Evolutionary conservation across 2,888 invertebrate genomes (phyloP).

Genomic region (Nomada lathburiana): DNA sequence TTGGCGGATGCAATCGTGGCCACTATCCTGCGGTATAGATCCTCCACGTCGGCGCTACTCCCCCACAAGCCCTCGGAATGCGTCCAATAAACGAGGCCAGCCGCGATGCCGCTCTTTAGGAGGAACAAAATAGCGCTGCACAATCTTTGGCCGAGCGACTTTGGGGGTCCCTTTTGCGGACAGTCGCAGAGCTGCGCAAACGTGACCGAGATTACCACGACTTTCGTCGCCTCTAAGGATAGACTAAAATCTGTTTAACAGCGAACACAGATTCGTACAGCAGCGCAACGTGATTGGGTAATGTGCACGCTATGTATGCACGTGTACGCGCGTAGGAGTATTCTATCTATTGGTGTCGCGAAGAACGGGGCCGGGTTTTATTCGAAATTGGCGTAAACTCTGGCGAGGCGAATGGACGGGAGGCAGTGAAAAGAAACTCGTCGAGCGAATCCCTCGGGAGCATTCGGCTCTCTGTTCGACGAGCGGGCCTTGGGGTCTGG

Average conservation of each 20-base stretch:
- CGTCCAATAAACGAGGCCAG: conserved; percentile 83
- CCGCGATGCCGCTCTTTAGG: conserved; percentile 81
- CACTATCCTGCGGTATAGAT: conserved; percentile 79
- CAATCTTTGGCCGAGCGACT: conserved; percentile 40
- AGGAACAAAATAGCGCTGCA: conserved; percentile 72
- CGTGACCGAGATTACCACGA: neutral
- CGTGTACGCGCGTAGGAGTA: too few relatives aligned
- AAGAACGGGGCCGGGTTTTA: too few relatives aligned
- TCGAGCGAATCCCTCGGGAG: conserved; percentile 11
- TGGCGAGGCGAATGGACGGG: too few relatives aligned
- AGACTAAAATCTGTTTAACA: neutral
- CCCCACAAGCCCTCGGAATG: conserved; percentile 85
- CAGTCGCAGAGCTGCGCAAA: conserved; percentile 76
- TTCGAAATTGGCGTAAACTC: neutral
- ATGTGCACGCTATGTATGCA: too few relatives aligned
- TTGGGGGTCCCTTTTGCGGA: conserved; percentile 63
- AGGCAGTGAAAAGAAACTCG: neutral
- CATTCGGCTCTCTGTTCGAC: neutral
- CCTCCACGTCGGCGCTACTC: conserved; percentile 81
- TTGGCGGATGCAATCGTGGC: conserved; percentile 60
- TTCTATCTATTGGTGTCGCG: too few relatives aligned
- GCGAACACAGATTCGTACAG: neutral
- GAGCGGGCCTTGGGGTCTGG: conserved; percentile 70
- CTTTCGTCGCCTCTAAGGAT: neutral
- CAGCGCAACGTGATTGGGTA: too few relatives aligned